Conservation (phyloP, 2,888 invertebrate species). For the Apamea anceps region DNA sequence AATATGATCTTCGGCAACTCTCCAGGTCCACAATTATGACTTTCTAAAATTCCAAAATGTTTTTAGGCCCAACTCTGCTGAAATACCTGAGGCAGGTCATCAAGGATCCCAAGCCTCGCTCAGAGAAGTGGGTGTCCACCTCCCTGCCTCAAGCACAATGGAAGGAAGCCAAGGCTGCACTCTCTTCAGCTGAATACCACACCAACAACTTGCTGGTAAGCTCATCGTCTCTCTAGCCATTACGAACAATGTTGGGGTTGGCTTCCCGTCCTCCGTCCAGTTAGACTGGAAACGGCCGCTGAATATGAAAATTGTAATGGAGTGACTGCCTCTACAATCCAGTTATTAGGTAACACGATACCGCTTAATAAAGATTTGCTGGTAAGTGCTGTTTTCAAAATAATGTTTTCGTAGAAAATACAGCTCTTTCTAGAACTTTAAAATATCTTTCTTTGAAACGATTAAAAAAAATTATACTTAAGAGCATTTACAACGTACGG, state of each 20-base stretch:
- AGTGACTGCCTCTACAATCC: not conserved
- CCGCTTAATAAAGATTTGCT: not conserved
- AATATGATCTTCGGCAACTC: not conserved
- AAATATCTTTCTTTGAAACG: not conserved
- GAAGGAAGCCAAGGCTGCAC: conserved; percentile 91
- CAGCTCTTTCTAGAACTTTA: not conserved
- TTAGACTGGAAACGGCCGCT: not conserved
- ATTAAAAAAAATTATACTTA: no score
- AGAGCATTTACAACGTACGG: no score
- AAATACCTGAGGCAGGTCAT: conserved; percentile 92
- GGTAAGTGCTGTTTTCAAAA: not conserved
- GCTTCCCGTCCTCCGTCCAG: not conserved
- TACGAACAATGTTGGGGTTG: not conserved
- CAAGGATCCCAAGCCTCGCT: conserved; percentile 92
- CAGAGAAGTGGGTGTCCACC: conserved; percentile 95
- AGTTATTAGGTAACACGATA: not conserved
- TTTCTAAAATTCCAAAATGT: not conserved
- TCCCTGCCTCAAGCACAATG: conserved; percentile 94
- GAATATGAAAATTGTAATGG: not conserved
- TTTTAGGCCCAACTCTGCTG: conserved; percentile 91
- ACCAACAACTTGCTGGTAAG: conserved; percentile 94
- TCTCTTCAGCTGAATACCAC: conserved; percentile 96
- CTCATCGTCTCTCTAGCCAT: conserved; percentile 31
- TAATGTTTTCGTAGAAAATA: not conserved
- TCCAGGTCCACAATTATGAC: not conserved